These are phyloP conservation scores for Tubiluchus corallicola DNA, from an alignment of 2,888 invertebrate species.

Conservation along the genomic window DNA sequence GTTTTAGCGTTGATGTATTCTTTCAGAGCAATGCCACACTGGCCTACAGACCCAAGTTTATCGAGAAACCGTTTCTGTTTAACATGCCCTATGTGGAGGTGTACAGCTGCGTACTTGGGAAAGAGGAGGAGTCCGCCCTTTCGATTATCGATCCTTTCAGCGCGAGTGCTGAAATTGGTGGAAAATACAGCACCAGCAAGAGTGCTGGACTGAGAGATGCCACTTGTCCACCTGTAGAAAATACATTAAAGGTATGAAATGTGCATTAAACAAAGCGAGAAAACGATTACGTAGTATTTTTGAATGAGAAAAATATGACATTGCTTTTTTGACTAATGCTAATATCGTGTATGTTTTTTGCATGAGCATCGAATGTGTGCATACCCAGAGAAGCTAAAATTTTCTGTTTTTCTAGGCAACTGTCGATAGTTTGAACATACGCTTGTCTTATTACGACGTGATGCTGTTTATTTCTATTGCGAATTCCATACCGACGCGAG, in stretches of 20 bases:
- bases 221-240: constrained; percentile 7
- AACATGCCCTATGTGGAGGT: constrained; percentile 72
- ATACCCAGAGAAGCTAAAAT: too few relatives aligned
- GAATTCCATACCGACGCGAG: constrained; percentile 62
- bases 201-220: constrained; percentile 18
- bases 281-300: not conserved
- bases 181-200: not conserved
- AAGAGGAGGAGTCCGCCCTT: constrained; percentile 77
- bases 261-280: too few relatives aligned
- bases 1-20: constrained; percentile 10
- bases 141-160: constrained; percentile 86
- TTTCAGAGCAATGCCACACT: constrained; percentile 66
- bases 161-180: constrained; percentile 31
- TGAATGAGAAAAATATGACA: constrained; percentile 9
- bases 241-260: constrained; percentile 1
- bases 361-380: not conserved
- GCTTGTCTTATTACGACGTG: constrained; percentile 81
- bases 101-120: constrained; percentile 72
- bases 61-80: constrained; percentile 58
- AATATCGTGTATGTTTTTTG: constrained; percentile 10
- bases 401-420: constrained; percentile 25
- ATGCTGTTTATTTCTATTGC: constrained; percentile 74
- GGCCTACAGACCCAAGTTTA: constrained; percentile 48
- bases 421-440: constrained; percentile 46
- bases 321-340: constrained; percentile 17